phyloP scores from a whole-genome alignment of 1,140 invertebrate species.

The Lepidotrigona ventralis region DNA sequence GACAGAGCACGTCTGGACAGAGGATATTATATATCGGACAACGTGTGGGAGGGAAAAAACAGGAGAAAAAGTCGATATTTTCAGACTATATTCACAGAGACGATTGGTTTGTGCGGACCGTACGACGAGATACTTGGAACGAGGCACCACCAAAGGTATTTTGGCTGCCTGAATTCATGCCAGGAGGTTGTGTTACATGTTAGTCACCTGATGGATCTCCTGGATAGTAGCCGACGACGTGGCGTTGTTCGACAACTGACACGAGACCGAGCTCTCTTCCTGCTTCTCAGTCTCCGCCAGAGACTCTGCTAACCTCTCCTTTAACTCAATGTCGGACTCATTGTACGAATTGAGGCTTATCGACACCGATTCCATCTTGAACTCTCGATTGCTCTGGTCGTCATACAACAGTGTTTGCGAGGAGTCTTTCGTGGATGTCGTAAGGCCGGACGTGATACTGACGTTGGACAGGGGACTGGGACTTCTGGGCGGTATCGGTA shows the following conservation, averaged over 20 bases:
- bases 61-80: constrained; percentile 26
- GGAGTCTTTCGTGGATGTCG: constrained; percentile 65
- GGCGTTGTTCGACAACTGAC: constrained; percentile 65
- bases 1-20: constrained; percentile 25
- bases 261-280: constrained; percentile 62
- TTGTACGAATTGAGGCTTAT: constrained; percentile 67
- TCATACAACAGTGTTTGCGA: constrained; percentile 57
- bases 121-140: constrained; percentile 70
- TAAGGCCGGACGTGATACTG: constrained; percentile 50
- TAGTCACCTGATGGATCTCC: constrained; percentile 77
- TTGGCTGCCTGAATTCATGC: constrained; percentile 70
- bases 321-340: constrained; percentile 68
- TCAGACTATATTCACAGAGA: constrained; percentile 66
- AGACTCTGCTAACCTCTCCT: constrained; percentile 69
- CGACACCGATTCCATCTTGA: constrained; percentile 64
- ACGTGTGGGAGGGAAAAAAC: not conserved
- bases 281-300: constrained; percentile 56
- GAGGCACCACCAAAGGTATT: constrained; percentile 59
- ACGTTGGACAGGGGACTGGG: constrained; percentile 54
- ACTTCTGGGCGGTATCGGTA: constrained; percentile 65
- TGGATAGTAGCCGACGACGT: constrained; percentile 55
- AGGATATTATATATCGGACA: not conserved
- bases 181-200: constrained; percentile 73
- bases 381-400: constrained; percentile 62
- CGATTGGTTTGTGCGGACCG: constrained; percentile 60